These are phyloP conservation scores for Drosophila aff. DNA, from an alignment of 1,140 invertebrate species.

Conservation along the genomic window DNA sequence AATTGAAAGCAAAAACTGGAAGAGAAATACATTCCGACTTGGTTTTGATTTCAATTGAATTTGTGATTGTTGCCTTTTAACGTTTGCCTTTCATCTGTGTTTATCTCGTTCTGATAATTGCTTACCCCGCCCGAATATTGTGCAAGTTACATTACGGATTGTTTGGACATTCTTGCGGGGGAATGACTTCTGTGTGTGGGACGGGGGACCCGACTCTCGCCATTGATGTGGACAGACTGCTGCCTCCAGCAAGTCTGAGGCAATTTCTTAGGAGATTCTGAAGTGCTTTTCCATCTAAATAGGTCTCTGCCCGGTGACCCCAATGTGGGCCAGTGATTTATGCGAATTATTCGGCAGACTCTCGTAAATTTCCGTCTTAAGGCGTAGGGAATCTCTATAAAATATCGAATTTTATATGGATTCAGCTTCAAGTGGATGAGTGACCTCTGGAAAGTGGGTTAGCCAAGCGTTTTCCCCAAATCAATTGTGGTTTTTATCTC, in stretches of 20 bases:
- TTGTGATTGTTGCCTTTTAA: slow-evolving; percentile 74
- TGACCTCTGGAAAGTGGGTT: slow-evolving; percentile 21
- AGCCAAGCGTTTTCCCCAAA: slow-evolving; percentile 29
- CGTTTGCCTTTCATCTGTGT: slow-evolving; percentile 68
- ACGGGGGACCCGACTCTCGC: not conserved
- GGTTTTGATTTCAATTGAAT: slow-evolving; percentile 72
- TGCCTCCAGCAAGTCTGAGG: slow-evolving; percentile 30
- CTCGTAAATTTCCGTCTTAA: slow-evolving; percentile 48
- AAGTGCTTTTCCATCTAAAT: slow-evolving; percentile 77
- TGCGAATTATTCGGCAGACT: slow-evolving; percentile 68
- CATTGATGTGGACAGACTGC: slow-evolving; percentile 58
- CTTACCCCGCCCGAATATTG: slow-evolving; percentile 36
- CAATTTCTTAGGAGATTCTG: slow-evolving; percentile 57
- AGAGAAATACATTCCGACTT: slow-evolving; percentile 38
- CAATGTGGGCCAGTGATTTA: slow-evolving; percentile 68
- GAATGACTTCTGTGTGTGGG: slow-evolving; percentile 18
- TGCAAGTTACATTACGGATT: slow-evolving; percentile 62
- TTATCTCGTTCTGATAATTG: slow-evolving; percentile 66
- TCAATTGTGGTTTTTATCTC: slow-evolving; percentile 24
- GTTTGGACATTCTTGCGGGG: slow-evolving; percentile 57
- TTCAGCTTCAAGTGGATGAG: slow-evolving; percentile 26
- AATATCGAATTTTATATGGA: slow-evolving; percentile 35
- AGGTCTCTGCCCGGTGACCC: slow-evolving; percentile 58
- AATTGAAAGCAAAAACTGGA: slow-evolving; percentile 26
- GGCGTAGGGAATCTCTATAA: slow-evolving; percentile 40